Evolutionary conservation across 2,888 invertebrate species (phyloP).

Genomic region (Phyto melanocephala): DNA sequence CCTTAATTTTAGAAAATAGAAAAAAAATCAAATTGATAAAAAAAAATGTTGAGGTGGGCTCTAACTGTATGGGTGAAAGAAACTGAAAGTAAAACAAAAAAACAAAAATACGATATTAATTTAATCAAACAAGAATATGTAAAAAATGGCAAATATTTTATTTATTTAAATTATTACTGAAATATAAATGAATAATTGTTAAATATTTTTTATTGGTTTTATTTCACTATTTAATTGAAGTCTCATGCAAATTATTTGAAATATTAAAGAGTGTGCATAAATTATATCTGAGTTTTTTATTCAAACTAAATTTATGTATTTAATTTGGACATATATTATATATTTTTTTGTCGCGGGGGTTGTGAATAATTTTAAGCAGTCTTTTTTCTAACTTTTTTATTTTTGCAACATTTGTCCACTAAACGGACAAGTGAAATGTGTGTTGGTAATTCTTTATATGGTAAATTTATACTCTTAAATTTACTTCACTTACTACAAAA

Average conservation of each 20-base stretch:
- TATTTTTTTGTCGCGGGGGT: neutral
- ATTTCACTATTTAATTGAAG: no score
- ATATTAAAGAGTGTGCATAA: no score
- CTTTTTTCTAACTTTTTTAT: neutral
- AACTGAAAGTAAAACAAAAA: constrained; percentile 57
- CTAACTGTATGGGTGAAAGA: constrained; percentile 8
- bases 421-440: neutral
- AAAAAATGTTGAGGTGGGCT: constrained; percentile 60
- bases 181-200: no score
- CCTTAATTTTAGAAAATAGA: constrained; percentile 38
- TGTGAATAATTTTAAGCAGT: neutral
- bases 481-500: no score
- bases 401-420: neutral
- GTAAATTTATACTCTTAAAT: neutral
- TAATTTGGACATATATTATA: neutral
- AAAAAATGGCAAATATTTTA: no score
- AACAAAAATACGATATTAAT: no score
- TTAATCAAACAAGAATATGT: constrained; percentile 22
- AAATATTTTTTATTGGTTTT: no score
- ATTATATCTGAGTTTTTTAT: no score
- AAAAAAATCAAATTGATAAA: neutral
- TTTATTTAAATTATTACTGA: no score
- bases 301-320: neutral
- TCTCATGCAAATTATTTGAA: neutral
- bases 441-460: neutral